Evolutionary conservation across 2,113 vertebrate genomes (phyloP), one percentile per base, ranked within the genome.

Genomic region (Thalassarche chlororhynchos): DNA sequence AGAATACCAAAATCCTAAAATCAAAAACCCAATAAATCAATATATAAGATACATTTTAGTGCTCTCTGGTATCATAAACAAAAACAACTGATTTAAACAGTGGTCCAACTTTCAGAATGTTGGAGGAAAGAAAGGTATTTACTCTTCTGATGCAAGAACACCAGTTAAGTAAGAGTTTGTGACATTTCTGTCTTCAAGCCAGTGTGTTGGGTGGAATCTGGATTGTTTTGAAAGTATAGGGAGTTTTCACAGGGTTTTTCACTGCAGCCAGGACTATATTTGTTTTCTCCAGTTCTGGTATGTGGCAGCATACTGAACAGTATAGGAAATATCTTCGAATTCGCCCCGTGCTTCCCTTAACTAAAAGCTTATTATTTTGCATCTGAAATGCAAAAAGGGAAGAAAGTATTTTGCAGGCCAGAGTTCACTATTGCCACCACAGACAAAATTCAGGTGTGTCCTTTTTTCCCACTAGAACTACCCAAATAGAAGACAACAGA

Each of bases 271-370:
- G 19, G 10, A 24, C 78, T 75, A 20, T 26, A 42, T 47, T 77
- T 60, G 13, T 65, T 95, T 91, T 72, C 14, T 64, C 3, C 29
- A 18, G 24, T 89, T 84, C 21, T 60, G 12, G 38, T 16, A 77
- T 0, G 0, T 25, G 31, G 15, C 23, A 72, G 9, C 8, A 52
- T 47, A 36, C 10, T 57, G 57, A 82, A 61, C 8, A 55, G 5
- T 17, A 18, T 13, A 65, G 57, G 24, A 79, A 91, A 93, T 57
- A 31, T 17, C 18, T n/a, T 49, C 44, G n/a, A 78, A 87, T 84
- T 91, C 2, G 1, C 36, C 9, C 9, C 0, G 0, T 44, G 11
- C 8, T 79, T 87, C 25, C 24, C 20, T 64, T 78, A 82, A n/a
- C 8, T 44, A 44, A 70, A 64, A 69, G 2, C 6, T 57, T 91